Evolutionary conservation across 2,888 invertebrate genomes (phyloP), one percentile per base, ranked within the genome.

Genomic region (Amblyjoppa proteus): DNA sequence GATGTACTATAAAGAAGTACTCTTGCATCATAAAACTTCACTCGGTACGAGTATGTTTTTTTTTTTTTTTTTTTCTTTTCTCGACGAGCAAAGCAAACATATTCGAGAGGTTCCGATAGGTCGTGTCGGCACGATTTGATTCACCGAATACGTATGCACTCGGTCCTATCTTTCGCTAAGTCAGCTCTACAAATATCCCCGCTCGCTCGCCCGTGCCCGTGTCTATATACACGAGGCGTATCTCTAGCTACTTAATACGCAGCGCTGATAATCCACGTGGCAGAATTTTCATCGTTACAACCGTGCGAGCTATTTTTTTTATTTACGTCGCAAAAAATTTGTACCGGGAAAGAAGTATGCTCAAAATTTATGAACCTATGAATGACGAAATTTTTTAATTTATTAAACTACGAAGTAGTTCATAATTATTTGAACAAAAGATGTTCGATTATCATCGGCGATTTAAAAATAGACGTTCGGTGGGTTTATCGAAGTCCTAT

Each of bases 21-120:
- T 16, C 7, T 75, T 75, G 75, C 75, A 64, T 75, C 61, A 75
- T 31, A 20, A 20, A 64, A n/a, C 31, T 64, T 64, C 31, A 28
- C 28, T 34, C 28, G 64, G 64, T 64, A 64, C 75, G 51, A 56
- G 49, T 75, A 51, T 75, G 6, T 16, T 61, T 58, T 20, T 6
- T 25, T 58, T 41, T 41, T 41, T 45, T 45, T 45, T 45, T 45
- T 61, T 16, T 61, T 58, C 6, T 6, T 25, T 58, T 41, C 34
- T 61, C 61, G 31, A 13, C 2, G 61, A 61, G 13, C 13, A 31
- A 31, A 61, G 28, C 11, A 34, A 34, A 34, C 28, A 61, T 11
- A 4, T 28, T 31, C 16, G 28, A 61, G 5, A 13, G 4, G n/a
- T 16, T 61, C 16, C 61, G 31, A 61, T 28, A 31, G 31, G 34